Percentiles rank a stretch among this genome's conserved stretches.
Conservation (phyloP, 53 echinoderm and acorn worm species). For the Astropecten irregularis region DNA sequence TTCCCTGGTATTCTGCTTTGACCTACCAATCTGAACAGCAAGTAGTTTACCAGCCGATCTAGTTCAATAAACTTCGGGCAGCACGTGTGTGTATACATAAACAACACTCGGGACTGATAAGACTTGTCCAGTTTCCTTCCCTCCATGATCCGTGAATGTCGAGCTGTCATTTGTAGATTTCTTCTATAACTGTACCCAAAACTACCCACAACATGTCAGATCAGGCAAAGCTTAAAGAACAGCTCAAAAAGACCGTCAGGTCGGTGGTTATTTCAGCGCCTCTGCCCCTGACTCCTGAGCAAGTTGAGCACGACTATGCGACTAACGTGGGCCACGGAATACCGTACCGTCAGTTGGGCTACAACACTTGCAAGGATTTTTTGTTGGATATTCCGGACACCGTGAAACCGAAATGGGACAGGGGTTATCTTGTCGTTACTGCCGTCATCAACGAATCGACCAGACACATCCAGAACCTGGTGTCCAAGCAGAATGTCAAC, state of each 20-base stretch:
- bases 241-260: conserved; percentile 80
- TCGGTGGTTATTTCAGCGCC: conserved; percentile 92
- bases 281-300: conserved; percentile 72
- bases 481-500: conserved; percentile 81
- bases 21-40: no score
- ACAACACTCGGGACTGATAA: no score
- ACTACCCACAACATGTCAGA: conserved; percentile 91
- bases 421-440: conserved; percentile 75
- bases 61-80: no score
- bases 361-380: conserved; percentile 77
- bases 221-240: conserved; percentile 83
- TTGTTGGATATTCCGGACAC: conserved; percentile 82
- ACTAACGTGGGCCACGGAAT: conserved; percentile 70
- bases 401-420: conserved; percentile 69
- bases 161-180: no score
- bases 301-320: conserved; percentile 76
- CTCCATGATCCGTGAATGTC: no score
- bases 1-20: no score
- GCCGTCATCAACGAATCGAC: conserved; percentile 83
- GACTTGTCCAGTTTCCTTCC: no score
- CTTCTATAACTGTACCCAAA: no score
- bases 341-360: conserved; percentile 84
- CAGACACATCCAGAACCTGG: conserved; percentile 81
- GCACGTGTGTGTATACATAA: no score
- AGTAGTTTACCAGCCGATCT: no score